phyloP scores from a whole-genome alignment of 2,797 vertebrate species.

The Lacerta viridis region DNA sequence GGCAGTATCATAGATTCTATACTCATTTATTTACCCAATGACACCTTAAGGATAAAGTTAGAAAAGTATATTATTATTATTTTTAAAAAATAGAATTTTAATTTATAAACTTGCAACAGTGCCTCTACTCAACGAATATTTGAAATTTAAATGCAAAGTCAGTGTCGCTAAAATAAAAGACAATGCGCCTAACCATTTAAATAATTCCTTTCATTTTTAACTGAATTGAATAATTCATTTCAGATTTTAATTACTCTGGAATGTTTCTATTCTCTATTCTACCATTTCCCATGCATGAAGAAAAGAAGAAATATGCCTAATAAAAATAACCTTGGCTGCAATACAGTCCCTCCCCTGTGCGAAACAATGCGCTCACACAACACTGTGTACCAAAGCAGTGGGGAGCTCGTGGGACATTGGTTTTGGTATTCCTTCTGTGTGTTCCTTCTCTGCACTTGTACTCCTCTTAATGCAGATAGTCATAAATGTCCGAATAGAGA shows the following conservation, averaged over 20 bases:
- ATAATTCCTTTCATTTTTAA: slow-evolving; percentile 37
- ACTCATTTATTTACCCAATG: slow-evolving; percentile 26
- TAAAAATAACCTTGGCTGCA: not conserved
- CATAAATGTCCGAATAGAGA: not conserved
- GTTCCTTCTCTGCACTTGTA: not conserved
- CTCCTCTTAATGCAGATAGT: not conserved
- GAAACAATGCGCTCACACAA: not conserved
- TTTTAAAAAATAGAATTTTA: slow-evolving; percentile 17
- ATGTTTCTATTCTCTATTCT: not conserved
- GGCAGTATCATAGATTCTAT: not conserved
- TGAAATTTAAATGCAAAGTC: slow-evolving; percentile 32
- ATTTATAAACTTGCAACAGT: slow-evolving; percentile 42
- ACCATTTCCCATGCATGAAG: not conserved
- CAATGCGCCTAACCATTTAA: slow-evolving; percentile 1
- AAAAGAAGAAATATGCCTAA: not conserved
- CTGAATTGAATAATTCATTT: not conserved
- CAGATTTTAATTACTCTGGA: slow-evolving; percentile 7
- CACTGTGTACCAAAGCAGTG: not conserved
- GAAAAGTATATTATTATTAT: slow-evolving; percentile 23
- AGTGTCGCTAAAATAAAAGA: slow-evolving; percentile 11
- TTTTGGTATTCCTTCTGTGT: not conserved
- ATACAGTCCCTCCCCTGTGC: not conserved
- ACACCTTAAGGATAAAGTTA: slow-evolving; percentile 17
- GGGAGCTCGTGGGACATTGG: not conserved
- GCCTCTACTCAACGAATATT: not conserved